Evolutionary conservation across 1,140 invertebrate species (phyloP).

Genomic region (Radopholus similis): DNA sequence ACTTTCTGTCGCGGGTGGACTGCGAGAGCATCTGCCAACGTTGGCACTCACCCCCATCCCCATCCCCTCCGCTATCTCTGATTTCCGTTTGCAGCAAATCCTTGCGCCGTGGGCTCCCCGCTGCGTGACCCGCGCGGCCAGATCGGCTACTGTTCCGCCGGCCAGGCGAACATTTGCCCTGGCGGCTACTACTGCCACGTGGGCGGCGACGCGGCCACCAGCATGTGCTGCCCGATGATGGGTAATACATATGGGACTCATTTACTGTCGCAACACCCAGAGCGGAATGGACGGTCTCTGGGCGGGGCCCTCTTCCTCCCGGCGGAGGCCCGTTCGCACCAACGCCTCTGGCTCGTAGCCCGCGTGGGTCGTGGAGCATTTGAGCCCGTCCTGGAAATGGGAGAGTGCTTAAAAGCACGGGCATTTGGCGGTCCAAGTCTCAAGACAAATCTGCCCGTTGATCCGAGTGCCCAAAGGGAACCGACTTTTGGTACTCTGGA

Average conservation of each 20-base stretch:
- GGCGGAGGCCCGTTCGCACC: neutral
- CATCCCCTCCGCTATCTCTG: neutral
- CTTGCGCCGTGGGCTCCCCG: slow-evolving; percentile 47
- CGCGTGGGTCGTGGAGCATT: slow-evolving; percentile 19
- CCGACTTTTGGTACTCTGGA: too few relatives aligned
- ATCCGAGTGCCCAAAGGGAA: too few relatives aligned
- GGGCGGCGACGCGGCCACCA: slow-evolving; percentile 49
- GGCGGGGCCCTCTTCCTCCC: slow-evolving; percentile 1
- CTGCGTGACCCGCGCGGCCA: slow-evolving; percentile 43
- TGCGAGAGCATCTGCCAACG: slow-evolving; percentile 53
- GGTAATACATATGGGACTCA: slow-evolving; percentile 30
- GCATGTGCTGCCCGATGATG: slow-evolving; percentile 56
- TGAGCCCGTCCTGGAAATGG: slow-evolving; percentile 18
- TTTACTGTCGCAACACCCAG: slow-evolving; percentile 18
- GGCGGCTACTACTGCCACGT: slow-evolving; percentile 55
- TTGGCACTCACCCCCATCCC: slow-evolving; percentile 2
- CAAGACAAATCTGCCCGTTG: too few relatives aligned
- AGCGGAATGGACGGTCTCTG: slow-evolving; percentile 19
- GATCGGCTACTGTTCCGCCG: slow-evolving; percentile 49
- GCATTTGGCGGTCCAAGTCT: too few relatives aligned
- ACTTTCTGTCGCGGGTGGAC: slow-evolving; percentile 51
- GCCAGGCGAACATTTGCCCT: slow-evolving; percentile 45
- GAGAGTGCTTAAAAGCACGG: neutral
- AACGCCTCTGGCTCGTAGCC: slow-evolving; percentile 27
- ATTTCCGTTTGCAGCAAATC: slow-evolving; percentile 49